Evolutionary conservation across 2,888 invertebrate species (phyloP), one percentile per base, ranked within the genome.

Genomic region (Invenusta paracnida): DNA sequence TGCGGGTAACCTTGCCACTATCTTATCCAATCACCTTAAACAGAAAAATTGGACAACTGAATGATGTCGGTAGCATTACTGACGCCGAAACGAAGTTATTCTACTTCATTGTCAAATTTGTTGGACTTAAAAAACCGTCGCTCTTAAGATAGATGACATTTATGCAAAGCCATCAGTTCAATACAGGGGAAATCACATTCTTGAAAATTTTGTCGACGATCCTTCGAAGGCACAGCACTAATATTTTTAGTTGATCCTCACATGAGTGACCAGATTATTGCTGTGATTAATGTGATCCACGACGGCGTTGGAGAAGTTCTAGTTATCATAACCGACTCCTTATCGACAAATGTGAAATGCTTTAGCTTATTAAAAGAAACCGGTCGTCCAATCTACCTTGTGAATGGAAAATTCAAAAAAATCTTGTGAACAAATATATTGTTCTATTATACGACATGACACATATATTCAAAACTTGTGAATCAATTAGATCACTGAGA

Each of bases 51-150:
- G 79, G 79, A 25, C 27, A 11, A 2, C 23, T 79, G 27, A 79
- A 79, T 25, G 79, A 79, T 79, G 79, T 79, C 2, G 79, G 79
- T 27, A 79, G 79, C 27, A 79, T 79, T 79, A 27, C 23, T 25
- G 79, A 79, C 5, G 79, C 79, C 5, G 23, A 27, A 5, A 27
- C 2, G 5, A 79, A 5, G 23, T n/a, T 25, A 27, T 25, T 25
- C 5, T 25, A 79, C 27, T 5, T 79, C 2, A 11, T 79, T 5
- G 79, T 11, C 5, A 79, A 27, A 79, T 79, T 25, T 11, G n/a
- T 11, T 11, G 79, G 79, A 25, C 23, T 79, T 23, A 79, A 23
- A 79, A 79, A 79, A n/a, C 27, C 5, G 79, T 79, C 5, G 27
- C 79, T n/a, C 27, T 79, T 5, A 79, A 79, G 23, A 79, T 79